Evolutionary conservation across 1,140 invertebrate species (phyloP), one percentile per base, ranked within the genome.

Genomic region (Hyles euphorbiae): DNA sequence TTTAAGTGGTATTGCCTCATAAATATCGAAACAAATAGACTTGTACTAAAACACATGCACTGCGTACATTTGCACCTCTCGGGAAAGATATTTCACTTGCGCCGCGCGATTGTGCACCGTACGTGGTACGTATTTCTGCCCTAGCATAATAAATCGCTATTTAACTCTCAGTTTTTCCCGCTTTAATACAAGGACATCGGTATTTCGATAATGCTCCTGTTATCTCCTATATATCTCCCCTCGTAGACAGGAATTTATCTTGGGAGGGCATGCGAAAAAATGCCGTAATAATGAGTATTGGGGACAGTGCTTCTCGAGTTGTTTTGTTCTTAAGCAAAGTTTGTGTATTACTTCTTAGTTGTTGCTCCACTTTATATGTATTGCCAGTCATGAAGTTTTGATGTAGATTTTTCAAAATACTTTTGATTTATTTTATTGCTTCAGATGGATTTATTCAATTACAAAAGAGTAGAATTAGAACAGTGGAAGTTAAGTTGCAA

Each of bases 201-300:
- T 76, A 86, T 78, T 83, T 86, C 79, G 79, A 83, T 86, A 83
- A 86, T 86, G 79, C 60, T 62, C 70, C 72, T 75, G 78, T 83
- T 86, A 86, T 86, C 83, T 86, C 51, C 73, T 65, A 73, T 65
- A 66, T 58, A 81, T 83, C 76, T 74, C 78, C 73, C 78, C 78
- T 72, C 63, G 32, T 60, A 12, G 60, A 51, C 55, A 65, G 70
- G 72, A 83, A 86, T 86, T 78, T 78, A 83, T 83, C 74, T 70
- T 67, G 79, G 81, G 78, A 67, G 81, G 75, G 72, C 75, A 77
- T 72, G 74, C 82, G 78, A 80, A 83, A 83, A 81, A 82, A 82
- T 81, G 76, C 72, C 69, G 70, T 78, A 79, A 79, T 83, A 86
- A 86, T 83, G 78, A 83, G 70, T 73, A 76, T 73, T 46, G 58